A percentile compares a stretch with the other conserved stretches of the same genome.
Evolutionary conservation across 2,113 vertebrate species (phyloP).

Genomic region (Rhineura floridana): DNA sequence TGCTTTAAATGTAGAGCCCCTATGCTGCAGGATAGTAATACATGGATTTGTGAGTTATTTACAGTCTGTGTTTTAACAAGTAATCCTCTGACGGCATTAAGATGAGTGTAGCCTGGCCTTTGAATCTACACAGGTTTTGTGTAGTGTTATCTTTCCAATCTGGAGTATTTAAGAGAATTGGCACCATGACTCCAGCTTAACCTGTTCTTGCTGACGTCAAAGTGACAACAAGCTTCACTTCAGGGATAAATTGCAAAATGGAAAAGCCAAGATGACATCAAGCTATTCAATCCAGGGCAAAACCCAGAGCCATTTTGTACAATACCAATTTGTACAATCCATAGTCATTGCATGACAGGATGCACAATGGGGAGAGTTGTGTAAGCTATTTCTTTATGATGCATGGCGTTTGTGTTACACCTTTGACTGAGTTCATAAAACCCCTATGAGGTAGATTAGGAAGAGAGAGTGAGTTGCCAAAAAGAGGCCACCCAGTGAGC

Average conservation of each 20-base stretch:
- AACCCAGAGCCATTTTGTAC: background rate
- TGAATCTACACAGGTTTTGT: slow-evolving; percentile 6
- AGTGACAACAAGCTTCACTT: background rate
- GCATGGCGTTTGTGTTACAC: background rate
- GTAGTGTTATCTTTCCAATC: slow-evolving; percentile 3
- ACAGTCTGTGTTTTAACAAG: background rate
- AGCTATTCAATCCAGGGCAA: background rate
- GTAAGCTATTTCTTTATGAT: background rate
- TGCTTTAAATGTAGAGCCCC: background rate
- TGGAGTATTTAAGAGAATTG: background rate
- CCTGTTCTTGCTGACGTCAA: slow-evolving; percentile 15
- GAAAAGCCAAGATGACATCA: background rate
- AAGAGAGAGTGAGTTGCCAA: background rate
- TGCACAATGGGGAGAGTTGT: background rate
- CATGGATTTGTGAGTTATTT: background rate
- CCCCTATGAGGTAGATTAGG: background rate
- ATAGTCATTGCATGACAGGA: background rate
- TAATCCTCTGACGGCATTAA: background rate
- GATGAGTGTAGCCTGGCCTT: background rate
- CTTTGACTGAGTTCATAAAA: background rate
- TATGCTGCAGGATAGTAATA: background rate
- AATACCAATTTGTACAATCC: background rate
- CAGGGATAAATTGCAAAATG: background rate
- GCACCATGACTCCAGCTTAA: background rate
- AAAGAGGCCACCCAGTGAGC: background rate